These are phyloP conservation scores for Oncorhynchus gorbuscha DNA, from an alignment of 2,113 vertebrate genomes.

Conservation along the genomic window DNA sequence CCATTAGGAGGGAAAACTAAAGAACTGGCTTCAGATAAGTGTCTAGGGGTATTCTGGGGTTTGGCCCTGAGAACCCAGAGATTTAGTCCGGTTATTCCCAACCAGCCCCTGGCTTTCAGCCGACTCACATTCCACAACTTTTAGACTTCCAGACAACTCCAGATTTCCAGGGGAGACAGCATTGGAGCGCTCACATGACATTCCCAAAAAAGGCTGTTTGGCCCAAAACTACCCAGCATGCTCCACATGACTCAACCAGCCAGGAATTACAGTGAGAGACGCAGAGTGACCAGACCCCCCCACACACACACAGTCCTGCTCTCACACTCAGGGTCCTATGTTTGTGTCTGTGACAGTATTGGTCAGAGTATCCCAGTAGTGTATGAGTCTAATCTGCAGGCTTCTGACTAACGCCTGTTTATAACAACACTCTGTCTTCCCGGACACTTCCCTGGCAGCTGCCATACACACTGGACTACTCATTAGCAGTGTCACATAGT, in stretches of 20 bases:
- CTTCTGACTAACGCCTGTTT: background rate
- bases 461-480: background rate
- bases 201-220: slow-evolving; percentile 98
- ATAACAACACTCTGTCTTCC: background rate
- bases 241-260: slow-evolving; percentile 93
- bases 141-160: slow-evolving; percentile 89
- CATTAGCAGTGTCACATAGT: background rate
- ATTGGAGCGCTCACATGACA: slow-evolving; percentile 95
- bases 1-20: too few relatives aligned
- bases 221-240: slow-evolving; percentile 88
- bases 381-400: background rate
- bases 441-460: background rate
- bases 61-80: slow-evolving; percentile 71
- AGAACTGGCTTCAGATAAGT: too few relatives aligned
- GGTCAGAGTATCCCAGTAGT: background rate
- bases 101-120: slow-evolving; percentile 79
- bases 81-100: slow-evolving; percentile 76
- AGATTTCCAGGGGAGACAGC: slow-evolving; percentile 84
- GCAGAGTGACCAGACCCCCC: slow-evolving; percentile 16
- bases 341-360: background rate
- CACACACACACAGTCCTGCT: background rate
- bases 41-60: background rate
- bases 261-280: slow-evolving; percentile 87
- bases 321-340: background rate
- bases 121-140: slow-evolving; percentile 86